Evolutionary conservation across 2,113 vertebrate species (phyloP), one percentile per base, ranked within the genome.

Genomic region (Gavia stellata): DNA sequence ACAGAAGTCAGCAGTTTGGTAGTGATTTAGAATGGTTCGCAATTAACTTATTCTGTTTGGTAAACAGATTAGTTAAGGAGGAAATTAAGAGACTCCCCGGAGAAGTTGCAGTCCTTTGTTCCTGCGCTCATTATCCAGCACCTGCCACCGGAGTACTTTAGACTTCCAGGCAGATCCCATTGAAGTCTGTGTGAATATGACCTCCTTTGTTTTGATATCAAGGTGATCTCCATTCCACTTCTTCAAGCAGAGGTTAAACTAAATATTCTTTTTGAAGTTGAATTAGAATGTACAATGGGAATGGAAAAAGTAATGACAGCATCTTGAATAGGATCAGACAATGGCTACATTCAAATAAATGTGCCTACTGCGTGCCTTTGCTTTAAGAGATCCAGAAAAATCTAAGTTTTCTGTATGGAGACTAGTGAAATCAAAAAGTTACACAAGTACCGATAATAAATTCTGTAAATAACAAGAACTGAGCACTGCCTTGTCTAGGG

Each of bases 221-320:
- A 96, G 81, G 85, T 90, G 94, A 94, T 81, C 79, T 80, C 74
- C 45, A 23, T 66, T 90, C 90, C 90, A 80, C 80, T 90, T 90
- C 93, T 94, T 96, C 93, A 94, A 90, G 85, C 45, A 68, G 71
- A 90, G 74, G 90, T 86, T 95, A 92, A 94, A 80, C 81, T 95
- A 86, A 96, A 80, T 93, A 97, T 93, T 95, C 96, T 73, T 92
- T 96, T 75, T 94, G 94, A 96, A 97, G 81, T 28, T 93, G 62
- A 94, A 93, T 96, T 94, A 83, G 87, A 93, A 94, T 90, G 74
- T 88, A 45, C 58, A 65, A 58, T 81, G 71, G 74, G 66, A 86
- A 83, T 33, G 79, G 59, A 24, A 40, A 80, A 92, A 62, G 25
- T 82, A 89, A 75, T 34, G 86, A 90, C 90, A 40, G 79, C n/a